A percentile compares a stretch with the other conserved stretches of the same genome.
Conservation (phyloP, 2,888 invertebrate genomes). For the Auanema freiburgensis region DNA sequence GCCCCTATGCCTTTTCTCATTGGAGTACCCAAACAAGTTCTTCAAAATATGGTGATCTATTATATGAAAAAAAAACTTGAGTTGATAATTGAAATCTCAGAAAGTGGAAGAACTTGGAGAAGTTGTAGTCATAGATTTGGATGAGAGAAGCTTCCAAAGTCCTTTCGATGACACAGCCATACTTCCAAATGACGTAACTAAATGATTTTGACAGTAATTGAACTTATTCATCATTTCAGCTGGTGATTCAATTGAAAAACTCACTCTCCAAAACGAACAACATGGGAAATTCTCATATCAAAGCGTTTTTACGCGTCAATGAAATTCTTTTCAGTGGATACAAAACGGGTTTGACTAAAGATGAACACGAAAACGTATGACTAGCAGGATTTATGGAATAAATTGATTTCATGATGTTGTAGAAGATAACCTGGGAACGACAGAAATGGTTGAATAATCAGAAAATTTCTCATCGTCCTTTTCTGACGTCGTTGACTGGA, state of each 20-base stretch:
- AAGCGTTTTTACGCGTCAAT: conserved; percentile 85
- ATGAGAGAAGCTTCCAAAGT: conserved; percentile 81
- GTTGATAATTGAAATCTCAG: conserved; percentile 16
- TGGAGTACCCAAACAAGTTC: conserved; percentile 84
- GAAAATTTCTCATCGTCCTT: conserved; percentile 32
- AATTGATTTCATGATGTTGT: not conserved
- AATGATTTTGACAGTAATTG: too few species aligned
- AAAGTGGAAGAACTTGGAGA: conserved; percentile 79
- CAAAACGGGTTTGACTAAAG: conserved; percentile 66
- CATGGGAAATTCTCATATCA: conserved; percentile 84
- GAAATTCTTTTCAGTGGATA: conserved; percentile 93
- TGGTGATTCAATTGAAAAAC: conserved; percentile 78
- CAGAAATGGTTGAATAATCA: conserved; percentile 45
- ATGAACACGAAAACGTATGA: conserved; percentile 11
- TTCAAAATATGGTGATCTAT: conserved; percentile 67
- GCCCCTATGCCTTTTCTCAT: conserved; percentile 98
- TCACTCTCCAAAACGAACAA: conserved; percentile 78
- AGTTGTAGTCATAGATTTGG: conserved; percentile 89
- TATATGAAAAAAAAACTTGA: too few species aligned
- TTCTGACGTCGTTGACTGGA: conserved; percentile 40
- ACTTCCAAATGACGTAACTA: conserved; percentile 72
- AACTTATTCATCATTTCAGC: conserved; percentile 29
- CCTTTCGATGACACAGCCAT: conserved; percentile 87
- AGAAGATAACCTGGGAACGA: conserved; percentile 33
- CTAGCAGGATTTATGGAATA: conserved; percentile 7